phyloP scores from a whole-genome alignment of 2,888 invertebrate species.

The Caenorhabditis japonica region DNA sequence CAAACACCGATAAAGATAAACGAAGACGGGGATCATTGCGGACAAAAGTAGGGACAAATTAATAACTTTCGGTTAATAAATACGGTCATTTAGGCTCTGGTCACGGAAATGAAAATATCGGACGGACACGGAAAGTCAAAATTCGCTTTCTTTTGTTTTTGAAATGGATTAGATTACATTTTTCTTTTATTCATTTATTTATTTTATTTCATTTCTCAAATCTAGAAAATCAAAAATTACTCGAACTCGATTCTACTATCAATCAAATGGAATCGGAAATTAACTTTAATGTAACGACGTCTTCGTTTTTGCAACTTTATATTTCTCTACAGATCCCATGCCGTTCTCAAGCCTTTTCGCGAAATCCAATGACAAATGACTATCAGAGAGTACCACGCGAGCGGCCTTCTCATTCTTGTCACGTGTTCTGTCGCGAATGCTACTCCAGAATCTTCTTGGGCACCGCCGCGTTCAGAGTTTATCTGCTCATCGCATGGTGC shows the following conservation, averaged over 20 bases:
- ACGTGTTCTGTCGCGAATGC: slow-evolving; percentile 34
- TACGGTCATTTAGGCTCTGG: no score
- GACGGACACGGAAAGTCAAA: no score
- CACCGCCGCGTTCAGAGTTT: slow-evolving; percentile 27
- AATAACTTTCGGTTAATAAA: no score
- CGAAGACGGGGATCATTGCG: no score
- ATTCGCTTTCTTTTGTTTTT: no score
- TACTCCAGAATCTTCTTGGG: slow-evolving; percentile 18
- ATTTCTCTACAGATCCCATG: slow-evolving; percentile 1
- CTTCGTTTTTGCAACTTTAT: neutral
- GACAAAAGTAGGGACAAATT: no score
- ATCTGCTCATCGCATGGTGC: slow-evolving; percentile 43
- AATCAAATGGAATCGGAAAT: slow-evolving; percentile 18
- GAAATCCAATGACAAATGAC: neutral
- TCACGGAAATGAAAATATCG: no score
- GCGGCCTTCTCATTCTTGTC: slow-evolving; percentile 11
- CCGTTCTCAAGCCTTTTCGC: slow-evolving; percentile 4
- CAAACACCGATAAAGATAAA: no score
- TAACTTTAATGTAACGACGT: slow-evolving; percentile 20
- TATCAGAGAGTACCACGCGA: neutral
- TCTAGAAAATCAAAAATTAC: no score
- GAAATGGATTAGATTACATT: no score
- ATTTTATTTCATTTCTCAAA: no score
- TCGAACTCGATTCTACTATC: slow-evolving; percentile 9
- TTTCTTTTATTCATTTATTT: no score